Conservation (phyloP, 2,888 invertebrate genomes). For the Yponomeuta cagnagella region DNA sequence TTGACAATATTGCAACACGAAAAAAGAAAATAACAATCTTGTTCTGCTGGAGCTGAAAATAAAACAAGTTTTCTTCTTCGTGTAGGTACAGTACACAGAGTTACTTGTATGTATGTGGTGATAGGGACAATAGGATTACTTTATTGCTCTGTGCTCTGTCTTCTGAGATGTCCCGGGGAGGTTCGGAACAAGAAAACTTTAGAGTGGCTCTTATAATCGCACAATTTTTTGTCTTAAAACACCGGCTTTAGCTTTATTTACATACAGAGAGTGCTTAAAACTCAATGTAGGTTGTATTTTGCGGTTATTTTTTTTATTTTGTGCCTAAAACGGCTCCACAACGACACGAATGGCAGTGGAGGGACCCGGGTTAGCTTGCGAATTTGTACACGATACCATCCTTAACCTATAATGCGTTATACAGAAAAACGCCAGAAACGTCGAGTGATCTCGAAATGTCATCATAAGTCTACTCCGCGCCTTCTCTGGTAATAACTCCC, state of each 20-base stretch:
- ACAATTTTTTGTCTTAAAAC: background rate
- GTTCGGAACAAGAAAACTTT: slow-evolving; percentile 18
- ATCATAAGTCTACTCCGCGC: slow-evolving; percentile 15
- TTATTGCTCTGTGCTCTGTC: slow-evolving; percentile 23
- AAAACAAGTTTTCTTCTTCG: background rate
- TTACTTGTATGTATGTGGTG: slow-evolving; percentile 1
- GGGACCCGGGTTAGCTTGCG: too few species aligned
- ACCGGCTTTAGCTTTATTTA: too few species aligned
- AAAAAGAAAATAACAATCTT: background rate
- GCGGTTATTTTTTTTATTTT: too few species aligned
- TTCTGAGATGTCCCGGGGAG: slow-evolving; percentile 11
- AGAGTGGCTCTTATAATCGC: background rate
- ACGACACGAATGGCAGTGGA: too few species aligned
- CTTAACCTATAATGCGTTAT: too few species aligned
- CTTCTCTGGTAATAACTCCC: slow-evolving; percentile 24
- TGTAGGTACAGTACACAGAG: background rate
- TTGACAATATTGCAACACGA: background rate
- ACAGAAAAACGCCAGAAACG: too few species aligned
- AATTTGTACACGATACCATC: too few species aligned
- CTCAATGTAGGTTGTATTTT: too few species aligned
- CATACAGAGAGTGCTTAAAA: too few species aligned
- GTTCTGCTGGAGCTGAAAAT: background rate
- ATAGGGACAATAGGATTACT: slow-evolving; percentile 35
- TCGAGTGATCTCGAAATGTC: too few species aligned
- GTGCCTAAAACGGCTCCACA: too few species aligned